phyloP scores from a whole-genome alignment of 2,113 vertebrate genomes.

The Phocoena phocoena region DNA sequence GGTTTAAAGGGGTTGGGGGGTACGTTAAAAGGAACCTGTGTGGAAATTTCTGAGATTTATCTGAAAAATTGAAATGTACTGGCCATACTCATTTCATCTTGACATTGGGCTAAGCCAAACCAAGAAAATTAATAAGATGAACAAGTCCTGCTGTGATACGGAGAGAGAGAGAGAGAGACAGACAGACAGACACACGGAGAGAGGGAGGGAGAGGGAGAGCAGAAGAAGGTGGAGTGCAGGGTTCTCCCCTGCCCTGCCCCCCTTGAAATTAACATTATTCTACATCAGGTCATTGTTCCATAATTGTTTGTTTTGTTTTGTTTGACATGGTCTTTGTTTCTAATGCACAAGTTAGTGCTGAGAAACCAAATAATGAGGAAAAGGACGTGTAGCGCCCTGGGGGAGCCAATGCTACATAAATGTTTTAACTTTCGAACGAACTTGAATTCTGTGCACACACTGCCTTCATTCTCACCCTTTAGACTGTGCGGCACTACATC shows the following conservation, averaged over 20 bases:
- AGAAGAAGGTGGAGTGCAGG: background rate
- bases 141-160: background rate
- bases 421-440: constrained; percentile 64
- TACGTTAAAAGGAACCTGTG: background rate
- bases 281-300: constrained; percentile 42
- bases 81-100: constrained; percentile 49
- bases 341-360: constrained; percentile 15
- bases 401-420: constrained; percentile 33
- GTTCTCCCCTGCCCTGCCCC: background rate
- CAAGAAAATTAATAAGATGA: constrained; percentile 55
- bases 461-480: constrained; percentile 40
- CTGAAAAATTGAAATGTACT: constrained; percentile 55
- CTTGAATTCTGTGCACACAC: background rate
- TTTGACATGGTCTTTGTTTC: constrained; percentile 54
- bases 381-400: constrained; percentile 14
- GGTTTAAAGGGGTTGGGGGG: background rate
- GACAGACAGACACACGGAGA: no score
- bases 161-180: background rate
- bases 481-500: background rate
- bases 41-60: constrained; percentile 55
- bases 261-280: constrained; percentile 55
- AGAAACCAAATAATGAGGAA: constrained; percentile 61
- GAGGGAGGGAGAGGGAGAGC: background rate
- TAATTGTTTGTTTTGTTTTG: constrained; percentile 5
- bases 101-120: background rate